These are phyloP conservation scores for Artibeus lituratus DNA, from an alignment of 2,797 vertebrate species.

Conservation along the genomic window DNA sequence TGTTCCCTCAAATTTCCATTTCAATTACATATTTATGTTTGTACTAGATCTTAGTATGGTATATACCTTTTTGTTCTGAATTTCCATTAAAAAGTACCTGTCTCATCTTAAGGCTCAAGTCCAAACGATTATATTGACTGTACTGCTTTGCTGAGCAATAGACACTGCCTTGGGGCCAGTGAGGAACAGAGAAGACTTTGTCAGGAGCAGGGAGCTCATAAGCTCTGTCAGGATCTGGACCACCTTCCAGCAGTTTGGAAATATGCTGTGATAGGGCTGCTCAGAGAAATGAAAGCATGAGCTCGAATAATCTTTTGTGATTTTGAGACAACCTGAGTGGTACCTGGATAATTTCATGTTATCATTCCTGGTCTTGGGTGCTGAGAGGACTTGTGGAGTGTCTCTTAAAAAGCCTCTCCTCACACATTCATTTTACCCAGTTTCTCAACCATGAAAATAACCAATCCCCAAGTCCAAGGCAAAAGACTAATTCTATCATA, in stretches of 20 bases:
- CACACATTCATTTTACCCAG: not conserved
- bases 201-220: not conserved
- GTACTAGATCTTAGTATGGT: not conserved
- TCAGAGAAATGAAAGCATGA: not conserved
- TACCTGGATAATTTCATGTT: not conserved
- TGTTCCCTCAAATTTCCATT: not conserved
- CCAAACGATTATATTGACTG: not conserved
- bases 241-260: conserved; percentile 20
- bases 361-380: not conserved
- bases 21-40: conserved; percentile 4
- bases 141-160: not conserved
- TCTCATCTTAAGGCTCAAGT: conserved; percentile 27
- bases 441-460: not conserved
- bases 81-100: not conserved
- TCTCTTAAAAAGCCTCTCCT: not conserved
- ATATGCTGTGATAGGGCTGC: not conserved
- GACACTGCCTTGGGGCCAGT: not conserved
- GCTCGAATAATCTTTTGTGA: not conserved
- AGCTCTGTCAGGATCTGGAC: not conserved
- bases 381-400: not conserved
- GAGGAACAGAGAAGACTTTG: not conserved
- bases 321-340: not conserved
- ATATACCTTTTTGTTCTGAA: not conserved
- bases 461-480: not conserved
- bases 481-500: not conserved